Percentiles rank a stretch among this genome's conserved stretches.
Evolutionary conservation across 2,888 invertebrate genomes (phyloP).

Genomic region (Melanchra persicariae): DNA sequence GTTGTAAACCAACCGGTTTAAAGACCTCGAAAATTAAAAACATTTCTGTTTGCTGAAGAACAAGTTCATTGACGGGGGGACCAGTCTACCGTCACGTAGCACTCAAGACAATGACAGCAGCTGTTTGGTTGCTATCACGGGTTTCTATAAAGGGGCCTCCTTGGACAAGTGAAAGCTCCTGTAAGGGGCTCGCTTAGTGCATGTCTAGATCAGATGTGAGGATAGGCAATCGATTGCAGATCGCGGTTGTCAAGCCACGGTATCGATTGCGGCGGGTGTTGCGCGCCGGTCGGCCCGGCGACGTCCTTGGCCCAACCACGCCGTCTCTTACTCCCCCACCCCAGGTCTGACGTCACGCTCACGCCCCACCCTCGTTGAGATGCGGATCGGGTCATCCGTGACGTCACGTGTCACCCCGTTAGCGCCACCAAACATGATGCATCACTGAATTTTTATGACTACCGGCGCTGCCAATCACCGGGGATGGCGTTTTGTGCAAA

Average conservation of each 20-base stretch:
- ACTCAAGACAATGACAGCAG: constrained; percentile 5
- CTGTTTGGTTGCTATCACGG: background rate
- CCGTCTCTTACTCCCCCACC: constrained; percentile 80
- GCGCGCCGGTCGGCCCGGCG: constrained; percentile 88
- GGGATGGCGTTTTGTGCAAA: constrained; percentile 12
- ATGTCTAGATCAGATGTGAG: constrained; percentile 46
- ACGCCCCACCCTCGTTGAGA: constrained; percentile 80
- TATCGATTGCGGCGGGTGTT: constrained; percentile 88
- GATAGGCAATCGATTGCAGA: constrained; percentile 70
- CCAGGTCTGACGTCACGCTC: constrained; percentile 84
- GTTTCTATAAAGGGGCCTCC: background rate
- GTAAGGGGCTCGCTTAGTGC: constrained; percentile 4
- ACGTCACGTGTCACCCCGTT: constrained; percentile 80
- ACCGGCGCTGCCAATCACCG: constrained; percentile 31
- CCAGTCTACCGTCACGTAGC: constrained; percentile 12
- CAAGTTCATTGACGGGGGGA: constrained; percentile 30
- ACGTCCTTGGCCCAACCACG: constrained; percentile 88
- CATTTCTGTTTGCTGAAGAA: constrained; percentile 23
- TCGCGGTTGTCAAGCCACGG: constrained; percentile 75
- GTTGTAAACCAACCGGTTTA: constrained; percentile 32
- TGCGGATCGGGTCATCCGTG: constrained; percentile 82
- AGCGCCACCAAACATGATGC: constrained; percentile 70
- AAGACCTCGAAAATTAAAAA: constrained; percentile 40
- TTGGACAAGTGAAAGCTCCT: background rate
- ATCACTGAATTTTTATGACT: constrained; percentile 60